Evolutionary conservation across 2,797 vertebrate species (phyloP), one percentile per base, ranked within the genome.

Genomic region (Channallabes apus): DNA sequence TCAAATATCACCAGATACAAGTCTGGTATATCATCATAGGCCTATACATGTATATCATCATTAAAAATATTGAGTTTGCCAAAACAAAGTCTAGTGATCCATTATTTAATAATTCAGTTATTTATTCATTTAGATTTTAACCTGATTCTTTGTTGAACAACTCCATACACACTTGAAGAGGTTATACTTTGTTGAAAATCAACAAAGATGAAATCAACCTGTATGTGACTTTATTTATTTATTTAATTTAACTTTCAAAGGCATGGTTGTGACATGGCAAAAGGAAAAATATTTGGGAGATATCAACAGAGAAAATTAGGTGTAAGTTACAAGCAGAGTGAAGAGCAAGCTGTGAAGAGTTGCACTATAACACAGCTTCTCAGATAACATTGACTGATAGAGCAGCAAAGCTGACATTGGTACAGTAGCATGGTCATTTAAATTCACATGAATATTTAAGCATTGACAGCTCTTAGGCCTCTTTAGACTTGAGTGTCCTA

Each of bases 371-470:
- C 32, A n/a, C 68, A 46, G 56, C 58, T 35, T 77, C 85, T 86
- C 85, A 86, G 64, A 79, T 86, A 83, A 83, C 80, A 92, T 84
- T 87, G 84, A 35, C 69, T 38, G 46, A 84, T 29, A 88, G 46
- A 86, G 69, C 65, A 46, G 80, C 64, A 59, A 83, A 71, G 51
- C 81, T 62, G 80, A 29, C 73, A 68, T 65, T 41, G 80, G n/a
- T n/a, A n/a, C n/a, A n/a, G 41, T 76, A 62, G 59, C 68, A 71
- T 62, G 22, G 51, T 59, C 68, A 67, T 80, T 84, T 75, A 84
- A 75, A 84, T 87, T 73, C 51, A 58, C 86, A 84, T 87, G 46
- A 81, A 87, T 84, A 87, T 81, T 87, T 86, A 72, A 83, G 41
- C 85, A 86, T 56, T 11, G 38, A 83, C 85, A 86, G 68, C 67